Conservation (phyloP, 2,797 vertebrate species). For the Hafferia zeledoni region DNA sequence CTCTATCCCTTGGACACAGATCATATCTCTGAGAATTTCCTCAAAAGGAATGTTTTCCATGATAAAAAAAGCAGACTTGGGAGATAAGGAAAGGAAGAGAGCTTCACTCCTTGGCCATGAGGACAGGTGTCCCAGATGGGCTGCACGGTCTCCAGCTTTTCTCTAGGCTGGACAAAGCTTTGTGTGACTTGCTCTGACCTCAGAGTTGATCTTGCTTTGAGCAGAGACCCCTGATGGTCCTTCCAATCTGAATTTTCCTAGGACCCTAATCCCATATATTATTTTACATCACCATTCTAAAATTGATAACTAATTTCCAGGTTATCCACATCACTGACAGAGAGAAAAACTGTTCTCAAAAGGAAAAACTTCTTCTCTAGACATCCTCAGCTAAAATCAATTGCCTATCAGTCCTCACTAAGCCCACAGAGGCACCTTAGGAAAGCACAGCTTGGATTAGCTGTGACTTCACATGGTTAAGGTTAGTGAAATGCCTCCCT, state of each 20-base stretch:
- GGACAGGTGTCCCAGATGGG: background rate
- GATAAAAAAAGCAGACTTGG: background rate
- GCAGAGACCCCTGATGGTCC: background rate
- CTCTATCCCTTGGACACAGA: background rate
- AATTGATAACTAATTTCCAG: background rate
- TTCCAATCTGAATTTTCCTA: background rate
- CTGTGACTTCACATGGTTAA: background rate
- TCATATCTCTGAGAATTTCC: background rate
- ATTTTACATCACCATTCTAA: background rate
- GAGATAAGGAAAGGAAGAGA: background rate
- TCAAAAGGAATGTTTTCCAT: background rate
- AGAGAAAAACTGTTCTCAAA: background rate
- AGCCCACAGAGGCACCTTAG: background rate
- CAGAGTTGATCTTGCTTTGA: background rate
- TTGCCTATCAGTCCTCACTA: background rate
- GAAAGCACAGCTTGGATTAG: background rate
- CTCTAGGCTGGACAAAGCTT: background rate
- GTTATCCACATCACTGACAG: accelerated
- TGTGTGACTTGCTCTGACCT: background rate
- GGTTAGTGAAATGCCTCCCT: background rate
- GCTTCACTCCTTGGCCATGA: background rate
- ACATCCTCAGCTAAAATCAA: background rate
- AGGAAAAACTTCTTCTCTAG: background rate
- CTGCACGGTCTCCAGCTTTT: background rate
- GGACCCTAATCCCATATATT: background rate